Conservation (phyloP, 2,888 invertebrate genomes). For the Conomelus anceps region DNA sequence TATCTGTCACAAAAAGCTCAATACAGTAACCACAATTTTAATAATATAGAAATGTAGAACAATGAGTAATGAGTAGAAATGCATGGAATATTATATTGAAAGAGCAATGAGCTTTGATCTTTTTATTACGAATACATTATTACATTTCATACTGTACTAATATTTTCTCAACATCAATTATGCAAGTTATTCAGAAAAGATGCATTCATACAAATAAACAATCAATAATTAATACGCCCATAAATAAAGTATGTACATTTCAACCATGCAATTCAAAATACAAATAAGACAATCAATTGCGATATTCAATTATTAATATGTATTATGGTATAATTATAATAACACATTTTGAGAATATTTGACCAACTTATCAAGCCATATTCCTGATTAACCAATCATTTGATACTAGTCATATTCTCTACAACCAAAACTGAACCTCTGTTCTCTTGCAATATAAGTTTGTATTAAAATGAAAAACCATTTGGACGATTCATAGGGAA, state of each 20-base stretch:
- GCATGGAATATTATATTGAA: no score
- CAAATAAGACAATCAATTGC: neutral
- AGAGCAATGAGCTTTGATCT: neutral
- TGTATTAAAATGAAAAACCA: no score
- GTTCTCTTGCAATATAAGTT: neutral
- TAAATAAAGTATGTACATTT: neutral
- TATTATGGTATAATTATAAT: neutral
- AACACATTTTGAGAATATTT: neutral
- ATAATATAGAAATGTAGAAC: no score
- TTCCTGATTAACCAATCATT: neutral
- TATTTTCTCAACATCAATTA: neutral
- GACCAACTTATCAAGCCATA: neutral
- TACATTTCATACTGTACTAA: neutral
- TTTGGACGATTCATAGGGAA: no score
- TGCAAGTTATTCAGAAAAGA: neutral
- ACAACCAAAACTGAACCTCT: neutral
- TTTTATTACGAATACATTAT: neutral
- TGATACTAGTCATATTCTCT: neutral
- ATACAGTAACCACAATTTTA: no score
- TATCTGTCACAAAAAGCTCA: no score
- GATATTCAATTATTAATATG: no score
- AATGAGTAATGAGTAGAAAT: no score
- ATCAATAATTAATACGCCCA: neutral
- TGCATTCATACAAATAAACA: neutral
- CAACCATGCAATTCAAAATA: neutral